Evolutionary conservation across 2,888 invertebrate genomes (phyloP).

Genomic region (Apamea crenata): DNA sequence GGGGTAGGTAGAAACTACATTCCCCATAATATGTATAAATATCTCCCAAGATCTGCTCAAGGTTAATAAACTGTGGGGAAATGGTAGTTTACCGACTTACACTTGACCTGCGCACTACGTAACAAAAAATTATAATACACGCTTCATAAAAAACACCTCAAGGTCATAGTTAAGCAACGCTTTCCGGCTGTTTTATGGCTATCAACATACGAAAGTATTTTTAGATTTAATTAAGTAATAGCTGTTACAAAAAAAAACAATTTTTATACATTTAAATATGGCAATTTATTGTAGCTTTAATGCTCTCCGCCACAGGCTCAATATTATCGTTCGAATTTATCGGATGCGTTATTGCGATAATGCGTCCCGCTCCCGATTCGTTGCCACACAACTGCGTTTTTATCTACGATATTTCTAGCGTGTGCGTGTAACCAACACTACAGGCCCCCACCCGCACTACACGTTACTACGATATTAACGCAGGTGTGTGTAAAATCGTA

Average conservation of each 20-base stretch:
- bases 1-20: too few species aligned
- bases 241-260: neutral
- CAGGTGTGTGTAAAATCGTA: too few species aligned
- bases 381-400: too few species aligned
- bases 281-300: neutral
- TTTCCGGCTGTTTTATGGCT: slow-evolving; percentile 16
- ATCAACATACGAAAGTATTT: slow-evolving; percentile 5
- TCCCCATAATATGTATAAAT: too few species aligned
- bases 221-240: slow-evolving; percentile 11
- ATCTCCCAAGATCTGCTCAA: neutral
- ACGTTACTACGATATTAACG: too few species aligned
- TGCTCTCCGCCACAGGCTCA: too few species aligned
- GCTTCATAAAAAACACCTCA: neutral
- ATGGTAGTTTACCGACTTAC: neutral
- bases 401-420: too few species aligned
- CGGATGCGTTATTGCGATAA: too few species aligned
- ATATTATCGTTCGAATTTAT: too few species aligned
- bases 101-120: slow-evolving; percentile 10
- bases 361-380: too few species aligned
- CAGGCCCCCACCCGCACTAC: too few species aligned
- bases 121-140: neutral
- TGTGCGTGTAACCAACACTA: too few species aligned
- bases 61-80: neutral
- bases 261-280: slow-evolving; percentile 8
- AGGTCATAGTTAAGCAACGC: slow-evolving; percentile 23